Evolutionary conservation across 2,888 invertebrate genomes (phyloP).

Genomic region (Catonia carolina): DNA sequence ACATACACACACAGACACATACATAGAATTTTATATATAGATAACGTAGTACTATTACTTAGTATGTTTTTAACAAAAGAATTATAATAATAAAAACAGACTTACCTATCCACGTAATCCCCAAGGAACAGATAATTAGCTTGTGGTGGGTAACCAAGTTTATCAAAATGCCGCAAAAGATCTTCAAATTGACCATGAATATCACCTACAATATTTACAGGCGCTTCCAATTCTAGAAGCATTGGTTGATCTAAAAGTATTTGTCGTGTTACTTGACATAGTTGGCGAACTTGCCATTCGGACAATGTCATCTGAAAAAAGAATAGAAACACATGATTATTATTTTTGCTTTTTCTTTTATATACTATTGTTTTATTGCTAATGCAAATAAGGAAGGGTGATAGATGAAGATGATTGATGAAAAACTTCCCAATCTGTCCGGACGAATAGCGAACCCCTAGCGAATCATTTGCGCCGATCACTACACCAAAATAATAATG

Average conservation of each 20-base stretch:
- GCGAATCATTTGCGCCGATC: no score
- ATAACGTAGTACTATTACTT: no score
- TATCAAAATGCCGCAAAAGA: slow-evolving; percentile 46
- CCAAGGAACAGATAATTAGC: slow-evolving; percentile 50
- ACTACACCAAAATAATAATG: no score
- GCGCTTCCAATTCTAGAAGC: slow-evolving; percentile 46
- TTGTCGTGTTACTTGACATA: slow-evolving; percentile 40
- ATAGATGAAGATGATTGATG: no score
- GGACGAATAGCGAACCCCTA: neutral
- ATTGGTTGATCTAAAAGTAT: slow-evolving; percentile 45
- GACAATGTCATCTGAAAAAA: slow-evolving; percentile 32
- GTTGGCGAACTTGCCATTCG: slow-evolving; percentile 42
- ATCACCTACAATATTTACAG: slow-evolving; percentile 49
- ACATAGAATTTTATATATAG: no score
- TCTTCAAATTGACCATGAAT: slow-evolving; percentile 50
- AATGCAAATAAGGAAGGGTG: no score
- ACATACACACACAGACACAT: no score
- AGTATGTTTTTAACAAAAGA: no score
- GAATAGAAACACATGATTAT: neutral
- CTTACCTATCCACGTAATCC: slow-evolving; percentile 49
- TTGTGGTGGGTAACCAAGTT: slow-evolving; percentile 47
- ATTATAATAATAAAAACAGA: neutral
- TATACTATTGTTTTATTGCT: neutral
- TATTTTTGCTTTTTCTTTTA: no score
- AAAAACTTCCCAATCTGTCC: no score